Evolutionary conservation across 1,140 invertebrate species (phyloP).

Genomic region (Calephelis nemesis): DNA sequence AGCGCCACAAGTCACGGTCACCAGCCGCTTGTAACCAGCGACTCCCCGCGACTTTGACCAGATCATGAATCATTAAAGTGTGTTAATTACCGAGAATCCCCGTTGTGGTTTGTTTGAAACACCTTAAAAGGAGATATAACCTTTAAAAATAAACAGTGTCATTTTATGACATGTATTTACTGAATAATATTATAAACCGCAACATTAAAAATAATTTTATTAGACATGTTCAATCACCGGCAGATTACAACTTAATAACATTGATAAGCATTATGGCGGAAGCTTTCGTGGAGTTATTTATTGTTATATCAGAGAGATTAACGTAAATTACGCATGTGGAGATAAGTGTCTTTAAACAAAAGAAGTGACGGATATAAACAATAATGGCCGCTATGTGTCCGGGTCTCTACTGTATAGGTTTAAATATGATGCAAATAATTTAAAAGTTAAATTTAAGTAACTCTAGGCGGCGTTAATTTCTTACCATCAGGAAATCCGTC

Average conservation of each 20-base stretch:
- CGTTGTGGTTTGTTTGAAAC: conserved; percentile 45
- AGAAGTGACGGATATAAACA: no score
- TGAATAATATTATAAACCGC: conserved; percentile 22
- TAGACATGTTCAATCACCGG: conserved; percentile 5
- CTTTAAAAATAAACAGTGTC: conserved; percentile 29
- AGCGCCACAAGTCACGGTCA: no score
- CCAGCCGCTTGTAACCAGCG: no score
- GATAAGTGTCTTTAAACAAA: no score
- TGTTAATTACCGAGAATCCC: conserved; percentile 44
- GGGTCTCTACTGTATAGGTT: no score
- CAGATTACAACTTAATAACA: conserved; percentile 10
- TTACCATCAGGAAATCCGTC: no score
- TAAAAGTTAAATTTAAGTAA: no score
- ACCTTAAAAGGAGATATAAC: conserved; percentile 36
- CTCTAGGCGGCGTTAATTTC: no score
- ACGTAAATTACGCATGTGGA: background rate
- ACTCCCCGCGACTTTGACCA: no score
- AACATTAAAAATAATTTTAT: conserved; percentile 17
- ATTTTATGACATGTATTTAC: conserved; percentile 20
- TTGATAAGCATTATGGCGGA: conserved; percentile 8
- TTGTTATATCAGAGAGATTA: conserved; percentile 1
- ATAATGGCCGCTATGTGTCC: no score
- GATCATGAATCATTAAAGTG: conserved; percentile 29
- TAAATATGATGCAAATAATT: no score
- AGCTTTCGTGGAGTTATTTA: background rate